Evolutionary conservation across 1,140 invertebrate genomes (phyloP).

Genomic region (Drosophila chauvacae): DNA sequence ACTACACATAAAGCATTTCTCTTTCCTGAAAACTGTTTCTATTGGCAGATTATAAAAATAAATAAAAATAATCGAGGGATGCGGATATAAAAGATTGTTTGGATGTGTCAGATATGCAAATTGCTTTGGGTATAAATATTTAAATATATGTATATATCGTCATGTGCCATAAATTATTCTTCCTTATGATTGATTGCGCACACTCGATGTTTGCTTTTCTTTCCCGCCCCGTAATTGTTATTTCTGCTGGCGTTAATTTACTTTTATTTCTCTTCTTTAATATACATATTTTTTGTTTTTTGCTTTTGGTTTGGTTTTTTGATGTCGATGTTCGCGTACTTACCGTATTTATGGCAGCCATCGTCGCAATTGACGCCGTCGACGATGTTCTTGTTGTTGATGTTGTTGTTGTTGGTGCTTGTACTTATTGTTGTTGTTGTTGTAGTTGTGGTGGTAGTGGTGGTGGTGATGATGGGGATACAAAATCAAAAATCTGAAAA

Average conservation of each 20-base stretch:
- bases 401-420: constrained; percentile 59
- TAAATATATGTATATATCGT: constrained; percentile 13
- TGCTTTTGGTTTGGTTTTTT: constrained; percentile 6
- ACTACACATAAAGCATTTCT: neutral
- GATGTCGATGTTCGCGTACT: constrained; percentile 64
- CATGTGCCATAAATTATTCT: constrained; percentile 44
- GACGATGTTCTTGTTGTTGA: constrained; percentile 63
- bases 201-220: constrained; percentile 28
- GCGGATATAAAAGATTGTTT: constrained; percentile 28
- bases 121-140: constrained; percentile 22
- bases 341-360: constrained; percentile 84
- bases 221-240: constrained; percentile 30
- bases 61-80: neutral
- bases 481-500: constrained; percentile 83
- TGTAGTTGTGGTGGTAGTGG: constrained; percentile 73
- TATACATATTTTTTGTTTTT: constrained; percentile 10
- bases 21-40: neutral
- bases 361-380: constrained; percentile 80
- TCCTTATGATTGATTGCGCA: constrained; percentile 64
- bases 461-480: constrained; percentile 82
- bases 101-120: constrained; percentile 40
- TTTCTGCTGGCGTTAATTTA: constrained; percentile 42
- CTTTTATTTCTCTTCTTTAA: constrained; percentile 8
- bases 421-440: constrained; percentile 67
- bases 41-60: constrained; percentile 8